A percentile compares a stretch with the other conserved stretches of the same genome.
phyloP scores from a whole-genome alignment of 1,140 invertebrate species.

The Aphis craccivora region DNA sequence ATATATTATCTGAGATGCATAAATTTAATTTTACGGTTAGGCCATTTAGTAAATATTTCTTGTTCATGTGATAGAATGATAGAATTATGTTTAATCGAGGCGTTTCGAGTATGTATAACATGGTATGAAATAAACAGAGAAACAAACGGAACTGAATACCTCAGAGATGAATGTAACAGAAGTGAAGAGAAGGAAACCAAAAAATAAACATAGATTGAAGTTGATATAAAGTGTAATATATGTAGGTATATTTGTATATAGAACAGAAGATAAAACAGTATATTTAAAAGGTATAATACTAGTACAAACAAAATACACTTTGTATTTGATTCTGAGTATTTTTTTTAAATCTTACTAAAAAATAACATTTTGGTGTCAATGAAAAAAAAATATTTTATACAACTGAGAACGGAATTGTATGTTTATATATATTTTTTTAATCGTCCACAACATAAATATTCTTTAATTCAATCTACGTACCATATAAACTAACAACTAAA shows the following conservation, averaged over 20 bases:
- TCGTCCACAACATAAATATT: background rate
- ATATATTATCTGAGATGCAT: background rate
- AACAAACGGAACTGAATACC: background rate
- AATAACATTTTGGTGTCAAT: background rate
- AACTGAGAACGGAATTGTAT: background rate
- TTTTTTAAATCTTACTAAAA: background rate
- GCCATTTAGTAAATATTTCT: background rate
- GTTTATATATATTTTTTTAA: background rate
- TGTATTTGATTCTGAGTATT: background rate
- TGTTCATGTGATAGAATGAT: too few species aligned
- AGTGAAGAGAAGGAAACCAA: background rate
- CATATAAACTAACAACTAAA: background rate
- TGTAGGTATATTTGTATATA: background rate
- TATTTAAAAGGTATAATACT: background rate
- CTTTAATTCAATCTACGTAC: background rate
- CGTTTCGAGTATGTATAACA: background rate
- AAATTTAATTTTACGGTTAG: background rate
- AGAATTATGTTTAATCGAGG: background rate
- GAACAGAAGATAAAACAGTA: background rate
- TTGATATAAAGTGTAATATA: background rate
- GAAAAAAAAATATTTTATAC: background rate
- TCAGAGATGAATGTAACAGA: background rate
- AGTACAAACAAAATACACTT: background rate
- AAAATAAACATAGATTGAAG: background rate
- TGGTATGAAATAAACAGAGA: background rate